Base-by-base conservation (phyloP, 2,888 invertebrate genomes). In the Sisyra nigra region DNA sequence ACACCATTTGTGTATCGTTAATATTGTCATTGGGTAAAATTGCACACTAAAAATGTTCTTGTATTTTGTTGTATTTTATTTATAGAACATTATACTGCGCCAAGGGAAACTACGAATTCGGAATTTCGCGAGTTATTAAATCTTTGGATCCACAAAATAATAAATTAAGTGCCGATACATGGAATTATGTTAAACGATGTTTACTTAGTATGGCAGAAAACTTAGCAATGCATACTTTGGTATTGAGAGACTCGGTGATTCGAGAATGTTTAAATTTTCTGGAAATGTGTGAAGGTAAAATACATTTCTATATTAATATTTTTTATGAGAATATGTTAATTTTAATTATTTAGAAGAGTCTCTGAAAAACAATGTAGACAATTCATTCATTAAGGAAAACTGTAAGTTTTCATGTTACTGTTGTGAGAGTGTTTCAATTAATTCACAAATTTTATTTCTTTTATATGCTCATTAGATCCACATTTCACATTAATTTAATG, bases 61-160 rank as follows among this genome's bases (percentile, higher is more conserved):
- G 30, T 30, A 8, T 30, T 30, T 30, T 8, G 10, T 30, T 30
- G 7, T 7, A 8, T 10, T 10, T 10, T 14, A 45, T 44, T 62
- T 63, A 36, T 56, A 77, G 78, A 10, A 98, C 97, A 0, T 65
- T 98, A 31, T 98, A 98, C 61, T 98, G 97, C 58, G 89, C 96
- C 2, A 98, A 97, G 64, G 94, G 94, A 1, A 98, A 98, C 64
- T 98, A 93, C 55, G 97, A 98, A 62, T 98, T 98, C 63, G 98
- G 98, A 1, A 86, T 98, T 53, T 93, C 94, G 0, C 72, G 97
- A 47, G 89, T 98, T 1, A 93, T 97, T 57, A 96, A 97, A 63
- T 96, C 96, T 32, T 64, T 98, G 45, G 91, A 93, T 56, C 93
- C 93, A 0, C 91, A 87, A 55, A 83, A 85, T 57, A 88, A 88